Conservation (phyloP, 2,888 invertebrate species). For the Rhopalosiphum nymphaeae region DNA sequence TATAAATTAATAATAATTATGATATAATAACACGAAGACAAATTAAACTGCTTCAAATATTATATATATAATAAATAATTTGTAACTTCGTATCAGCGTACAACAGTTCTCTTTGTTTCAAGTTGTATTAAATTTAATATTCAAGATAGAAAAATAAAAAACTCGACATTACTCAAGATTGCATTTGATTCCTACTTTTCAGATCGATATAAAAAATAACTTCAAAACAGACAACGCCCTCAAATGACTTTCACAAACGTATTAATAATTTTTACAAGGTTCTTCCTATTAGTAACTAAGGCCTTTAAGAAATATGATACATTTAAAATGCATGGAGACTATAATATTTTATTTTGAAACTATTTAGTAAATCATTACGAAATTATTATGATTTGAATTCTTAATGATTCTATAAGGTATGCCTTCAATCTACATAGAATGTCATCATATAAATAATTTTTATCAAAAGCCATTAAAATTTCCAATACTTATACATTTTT, state of each 20-base stretch:
- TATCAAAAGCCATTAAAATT: background rate
- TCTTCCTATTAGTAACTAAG: conserved; percentile 41
- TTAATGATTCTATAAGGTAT: too few relatives aligned
- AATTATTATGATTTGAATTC: background rate
- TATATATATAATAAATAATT: background rate
- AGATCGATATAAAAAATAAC: conserved; percentile 22
- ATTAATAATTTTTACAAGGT: conserved; percentile 46
- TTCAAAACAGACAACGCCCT: conserved; percentile 55
- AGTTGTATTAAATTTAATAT: background rate
- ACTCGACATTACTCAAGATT: conserved; percentile 25
- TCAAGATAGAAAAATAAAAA: conserved; percentile 28
- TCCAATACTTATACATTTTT: background rate
- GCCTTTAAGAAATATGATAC: conserved; percentile 39
- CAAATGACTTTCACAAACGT: conserved; percentile 50
- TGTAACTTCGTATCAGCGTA: background rate
- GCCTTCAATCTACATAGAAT: background rate
- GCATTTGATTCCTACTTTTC: background rate
- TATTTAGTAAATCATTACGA: background rate
- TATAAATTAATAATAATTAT: conserved; percentile 14
- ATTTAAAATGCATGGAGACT: background rate
- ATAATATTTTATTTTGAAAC: conserved; percentile 12
- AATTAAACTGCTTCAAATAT: background rate
- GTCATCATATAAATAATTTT: background rate
- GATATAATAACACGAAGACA: background rate
- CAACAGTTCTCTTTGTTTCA: background rate